These are phyloP conservation scores for Corydoras maculifer DNA, from an alignment of 2,113 vertebrate species.

Conservation along the genomic window DNA sequence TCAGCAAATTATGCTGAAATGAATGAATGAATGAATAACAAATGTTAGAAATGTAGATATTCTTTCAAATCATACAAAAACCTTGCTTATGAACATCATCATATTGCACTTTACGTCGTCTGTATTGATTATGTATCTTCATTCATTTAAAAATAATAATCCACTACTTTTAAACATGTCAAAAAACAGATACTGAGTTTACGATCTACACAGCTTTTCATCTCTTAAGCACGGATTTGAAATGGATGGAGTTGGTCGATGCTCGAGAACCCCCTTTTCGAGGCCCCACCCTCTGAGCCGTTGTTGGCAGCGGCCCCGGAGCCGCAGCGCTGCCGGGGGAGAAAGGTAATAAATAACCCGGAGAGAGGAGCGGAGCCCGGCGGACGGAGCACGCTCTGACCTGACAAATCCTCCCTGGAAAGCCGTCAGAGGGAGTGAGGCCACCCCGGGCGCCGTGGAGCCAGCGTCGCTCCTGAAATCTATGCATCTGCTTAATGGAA, in stretches of 20 bases:
- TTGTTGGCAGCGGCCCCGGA: slow-evolving; percentile 82
- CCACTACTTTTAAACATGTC: too few species aligned
- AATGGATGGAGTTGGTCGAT: slow-evolving; percentile 37
- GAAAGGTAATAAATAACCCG: slow-evolving; percentile 94
- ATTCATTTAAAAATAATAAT: too few species aligned
- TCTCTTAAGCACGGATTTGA: too few species aligned
- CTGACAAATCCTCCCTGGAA: slow-evolving; percentile 90
- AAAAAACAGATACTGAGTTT: too few species aligned
- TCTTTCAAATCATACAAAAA: too few species aligned
- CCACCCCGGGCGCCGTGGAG: slow-evolving; percentile 77
- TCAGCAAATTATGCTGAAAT: too few species aligned
- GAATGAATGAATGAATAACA: too few species aligned
- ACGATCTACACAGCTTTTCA: too few species aligned
- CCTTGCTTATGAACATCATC: too few species aligned
- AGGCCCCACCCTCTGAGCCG: slow-evolving; percentile 65
- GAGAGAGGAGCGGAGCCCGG: slow-evolving; percentile 82
- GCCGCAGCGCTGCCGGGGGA: slow-evolving; percentile 86
- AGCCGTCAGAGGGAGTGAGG: slow-evolving; percentile 78
- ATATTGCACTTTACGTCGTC: too few species aligned
- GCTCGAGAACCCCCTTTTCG: slow-evolving; percentile 53
- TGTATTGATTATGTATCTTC: too few species aligned
- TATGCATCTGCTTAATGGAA: slow-evolving; percentile 40
- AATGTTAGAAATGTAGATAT: too few species aligned
- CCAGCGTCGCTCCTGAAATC: slow-evolving; percentile 74
- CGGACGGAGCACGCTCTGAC: slow-evolving; percentile 84